Base-by-base conservation (phyloP, 2,797 vertebrate species). In the Gouania willdenowi region DNA sequence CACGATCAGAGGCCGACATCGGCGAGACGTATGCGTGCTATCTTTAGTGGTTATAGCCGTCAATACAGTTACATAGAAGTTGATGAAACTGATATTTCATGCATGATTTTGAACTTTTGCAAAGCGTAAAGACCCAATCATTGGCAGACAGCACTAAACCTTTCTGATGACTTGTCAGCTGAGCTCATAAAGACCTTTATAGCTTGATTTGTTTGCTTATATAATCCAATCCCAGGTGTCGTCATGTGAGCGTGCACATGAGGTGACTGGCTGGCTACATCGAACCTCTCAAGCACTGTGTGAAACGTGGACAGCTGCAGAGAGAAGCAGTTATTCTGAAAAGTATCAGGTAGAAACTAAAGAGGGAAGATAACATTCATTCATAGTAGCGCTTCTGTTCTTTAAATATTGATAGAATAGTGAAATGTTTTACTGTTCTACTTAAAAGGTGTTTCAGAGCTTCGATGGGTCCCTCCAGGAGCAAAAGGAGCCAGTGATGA, bases 231-330 rank as follows among this genome's bases (percentile, higher is more conserved):
- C n/a, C n/a, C 20, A 87, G 85, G 79, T 59, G 4, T 68, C 79
- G 30, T 49, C 52, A 16, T 60, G 18, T 39, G 66, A 84, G 41
- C 88, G 83, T 64, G 71, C 82, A 5, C 75, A 42, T 33, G 88
- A 92, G 47, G 73, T 89, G 10, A 29, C 80, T 21, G 53, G 17
- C 49, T 94, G 93, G 93, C 69, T 95, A 61, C 56, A 70, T 47
- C 38, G 50, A 10, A 73, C 90, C 54, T 63, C 83, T 59, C 14
- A 88, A 57, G 90, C 89, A 3, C 73, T 96, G 20, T 59, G 73
- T 27, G 74, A 89, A 18, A 37, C 80, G 3, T 54, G 84, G 62
- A 20, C 48, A 0, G 84, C 87, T 7, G 54, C 84, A 36, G 86
- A 85, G 55, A 73, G 49, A 8, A 82, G 81, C 8, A 72, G 80